Conservation (phyloP, 2,113 vertebrate genomes). For the Bambusicola thoracicus region DNA sequence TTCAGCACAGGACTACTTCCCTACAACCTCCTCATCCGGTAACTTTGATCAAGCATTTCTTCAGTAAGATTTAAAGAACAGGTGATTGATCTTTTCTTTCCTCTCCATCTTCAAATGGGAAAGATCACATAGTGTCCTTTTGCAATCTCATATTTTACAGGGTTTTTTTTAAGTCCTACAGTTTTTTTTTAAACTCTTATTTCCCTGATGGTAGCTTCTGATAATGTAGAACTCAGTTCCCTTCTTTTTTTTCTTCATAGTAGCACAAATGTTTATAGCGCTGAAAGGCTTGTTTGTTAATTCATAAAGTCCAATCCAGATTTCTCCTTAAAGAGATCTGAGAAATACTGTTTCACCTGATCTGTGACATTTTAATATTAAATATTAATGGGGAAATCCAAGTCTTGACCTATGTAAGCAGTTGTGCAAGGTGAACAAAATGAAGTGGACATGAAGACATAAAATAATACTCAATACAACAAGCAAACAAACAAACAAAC, state of each 20-base stretch:
- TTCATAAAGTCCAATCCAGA: neutral
- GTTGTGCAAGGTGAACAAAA: neutral
- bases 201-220: neutral
- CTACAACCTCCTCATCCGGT: neutral
- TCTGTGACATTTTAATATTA: neutral
- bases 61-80: neutral
- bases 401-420: neutral
- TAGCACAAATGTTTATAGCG: neutral
- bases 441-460: neutral
- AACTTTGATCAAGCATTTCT: constrained; percentile 3
- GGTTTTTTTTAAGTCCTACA: no score
- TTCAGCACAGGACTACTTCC: neutral
- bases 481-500: no score
- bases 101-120: neutral
- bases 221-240: neutral
- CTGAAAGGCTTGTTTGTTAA: neutral
- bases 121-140: neutral
- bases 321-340: neutral
- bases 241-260: neutral
- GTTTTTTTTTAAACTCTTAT: neutral
- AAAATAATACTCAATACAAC: neutral
- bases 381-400: neutral
- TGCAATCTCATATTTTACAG: neutral
- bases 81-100: constrained; percentile 22
- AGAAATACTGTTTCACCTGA: neutral